Evolutionary conservation across 2,888 invertebrate genomes (phyloP), one percentile per base, ranked within the genome.

Genomic region (Acronicta leporina): DNA sequence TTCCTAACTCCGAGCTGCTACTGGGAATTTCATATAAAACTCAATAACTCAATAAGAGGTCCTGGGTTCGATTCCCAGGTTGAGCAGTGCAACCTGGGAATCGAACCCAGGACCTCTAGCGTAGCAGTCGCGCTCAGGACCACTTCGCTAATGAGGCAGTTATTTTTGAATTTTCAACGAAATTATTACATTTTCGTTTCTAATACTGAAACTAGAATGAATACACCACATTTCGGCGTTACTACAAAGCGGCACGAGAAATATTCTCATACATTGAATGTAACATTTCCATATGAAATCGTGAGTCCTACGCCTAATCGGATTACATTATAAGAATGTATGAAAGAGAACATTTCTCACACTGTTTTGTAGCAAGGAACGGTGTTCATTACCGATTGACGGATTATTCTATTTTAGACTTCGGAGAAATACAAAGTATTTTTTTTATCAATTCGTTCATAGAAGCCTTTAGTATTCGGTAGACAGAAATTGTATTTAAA

Each of bases 291-390:
- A 1, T n/a, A 0, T 7, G 25, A 44, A 27, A 11, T 25, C 14
- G 14, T 41, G 8, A 14, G 14, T 14, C 10, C 35, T 35, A 35
- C 16, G 20, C 14, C 8, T 66, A 70, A 67, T 61, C 57, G 38
- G 56, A 67, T 73, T 77, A 73, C 61, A 49, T n/a, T 30, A 10
- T 10, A 9, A 30, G 30, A 30, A 30, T 30, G 10, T 30, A 7
- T 30, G 30, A 20, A 20, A 20, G 20, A 30, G 30, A 30, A 30
- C 30, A 9, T 10, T 30, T 9, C 30, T 30, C 30, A 30, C 30
- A 30, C 8, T 10, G 30, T 9, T 30, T 30, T 30, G 30, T 30
- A 30, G 30, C 30, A 10, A 5, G 9, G 30, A 30, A 30, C 48
- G 16, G 35, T 45, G 56, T 56, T 59, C 33, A 44, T 60, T 59